These are phyloP conservation scores for Salvelinus sp. DNA, from an alignment of 2,113 vertebrate genomes.

Conservation along the genomic window DNA sequence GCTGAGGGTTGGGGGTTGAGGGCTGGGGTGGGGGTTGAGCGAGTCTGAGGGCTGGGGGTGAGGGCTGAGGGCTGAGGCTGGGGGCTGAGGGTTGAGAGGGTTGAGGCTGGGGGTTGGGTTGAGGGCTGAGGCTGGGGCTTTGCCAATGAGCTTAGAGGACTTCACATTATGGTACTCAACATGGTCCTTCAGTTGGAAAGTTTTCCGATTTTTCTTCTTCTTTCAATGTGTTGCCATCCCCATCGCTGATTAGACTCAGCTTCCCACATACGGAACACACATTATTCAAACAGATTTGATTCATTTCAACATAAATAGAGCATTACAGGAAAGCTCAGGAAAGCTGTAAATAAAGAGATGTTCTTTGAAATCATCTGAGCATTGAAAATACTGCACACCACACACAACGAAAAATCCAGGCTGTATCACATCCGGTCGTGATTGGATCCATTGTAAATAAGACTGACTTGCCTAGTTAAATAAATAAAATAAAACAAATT, in stretches of 20 bases:
- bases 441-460: too few relatives aligned
- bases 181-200: constrained; percentile 28
- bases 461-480: too few relatives aligned
- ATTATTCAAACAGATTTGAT: constrained; percentile 2
- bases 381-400: too few relatives aligned
- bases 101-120: background rate
- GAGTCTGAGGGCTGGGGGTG: too few relatives aligned
- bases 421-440: background rate
- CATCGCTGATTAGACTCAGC: constrained; percentile 4
- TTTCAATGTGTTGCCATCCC: background rate
- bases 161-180: constrained; percentile 42
- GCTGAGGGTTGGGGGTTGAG: too few relatives aligned
- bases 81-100: background rate
- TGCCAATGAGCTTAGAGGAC: constrained; percentile 47
- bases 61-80: too few relatives aligned
- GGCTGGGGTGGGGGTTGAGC: too few relatives aligned
- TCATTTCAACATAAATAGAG: background rate
- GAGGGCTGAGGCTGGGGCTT: constrained; percentile 10
- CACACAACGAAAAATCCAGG: too few relatives aligned
- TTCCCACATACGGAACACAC: background rate
- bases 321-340: background rate
- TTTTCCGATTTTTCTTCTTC: constrained; percentile 5
- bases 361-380: too few relatives aligned
- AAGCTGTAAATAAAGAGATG: too few relatives aligned
- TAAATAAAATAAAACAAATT: constrained; percentile 18